phyloP scores from a whole-genome alignment of 1,140 invertebrate species.

The Whitmania pigra region DNA sequence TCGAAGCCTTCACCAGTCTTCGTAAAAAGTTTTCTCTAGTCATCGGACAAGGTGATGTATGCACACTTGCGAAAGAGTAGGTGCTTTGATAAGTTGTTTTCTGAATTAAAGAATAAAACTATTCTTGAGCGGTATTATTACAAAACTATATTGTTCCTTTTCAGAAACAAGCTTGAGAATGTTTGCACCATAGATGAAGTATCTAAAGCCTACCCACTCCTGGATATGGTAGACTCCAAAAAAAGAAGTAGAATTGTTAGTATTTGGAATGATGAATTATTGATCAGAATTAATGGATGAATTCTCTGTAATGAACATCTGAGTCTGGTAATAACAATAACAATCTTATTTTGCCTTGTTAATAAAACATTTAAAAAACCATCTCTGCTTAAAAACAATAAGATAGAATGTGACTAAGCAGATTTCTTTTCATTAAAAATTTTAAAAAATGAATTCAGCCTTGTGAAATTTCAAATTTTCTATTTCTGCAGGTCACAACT shows the following conservation, averaged over 20 bases:
- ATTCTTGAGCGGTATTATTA: not conserved
- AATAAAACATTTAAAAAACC: no score
- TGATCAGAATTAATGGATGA: not conserved
- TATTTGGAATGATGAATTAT: not conserved
- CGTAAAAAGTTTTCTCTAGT: slow-evolving; percentile 39
- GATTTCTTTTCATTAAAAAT: not conserved
- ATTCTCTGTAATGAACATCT: not conserved
- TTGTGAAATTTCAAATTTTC: not conserved
- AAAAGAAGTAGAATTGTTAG: slow-evolving; percentile 39
- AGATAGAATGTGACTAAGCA: not conserved
- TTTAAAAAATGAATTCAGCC: not conserved
- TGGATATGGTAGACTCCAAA: slow-evolving; percentile 58
- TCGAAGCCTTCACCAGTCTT: slow-evolving; percentile 33
- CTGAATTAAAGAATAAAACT: not conserved
- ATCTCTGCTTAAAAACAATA: no score
- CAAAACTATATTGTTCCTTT: not conserved
- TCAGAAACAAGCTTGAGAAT: slow-evolving; percentile 46
- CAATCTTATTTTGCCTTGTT: no score
- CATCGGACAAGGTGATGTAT: slow-evolving; percentile 42
- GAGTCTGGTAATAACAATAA: no score
- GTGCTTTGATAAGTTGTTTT: slow-evolving; percentile 25
- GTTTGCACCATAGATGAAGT: slow-evolving; percentile 53
- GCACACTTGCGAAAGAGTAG: slow-evolving; percentile 51
- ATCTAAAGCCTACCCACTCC: slow-evolving; percentile 50
- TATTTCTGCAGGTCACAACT: not conserved